These are phyloP conservation scores for Drosophila vallismaia DNA, from an alignment of 2,888 invertebrate species.

Conservation along the genomic window DNA sequence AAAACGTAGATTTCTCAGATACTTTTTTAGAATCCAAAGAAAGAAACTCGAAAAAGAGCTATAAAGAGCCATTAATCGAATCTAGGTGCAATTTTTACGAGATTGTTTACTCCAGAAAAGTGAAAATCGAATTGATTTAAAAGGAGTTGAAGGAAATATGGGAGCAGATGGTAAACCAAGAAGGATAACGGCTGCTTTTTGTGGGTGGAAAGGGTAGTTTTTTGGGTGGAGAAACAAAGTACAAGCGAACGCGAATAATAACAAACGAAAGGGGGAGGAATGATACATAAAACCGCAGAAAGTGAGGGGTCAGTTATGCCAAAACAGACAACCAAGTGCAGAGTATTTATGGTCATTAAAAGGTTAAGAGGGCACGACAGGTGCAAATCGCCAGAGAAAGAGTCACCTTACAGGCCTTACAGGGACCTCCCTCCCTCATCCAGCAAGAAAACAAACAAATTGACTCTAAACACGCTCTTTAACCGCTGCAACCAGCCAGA, in stretches of 20 bases:
- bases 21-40: too few species aligned
- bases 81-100: constrained; percentile 8
- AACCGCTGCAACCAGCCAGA: constrained; percentile 29
- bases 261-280: constrained; percentile 2
- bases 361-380: constrained; percentile 45
- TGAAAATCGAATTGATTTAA: constrained; percentile 35
- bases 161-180: constrained; percentile 12
- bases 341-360: constrained; percentile 42
- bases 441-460: constrained; percentile 36
- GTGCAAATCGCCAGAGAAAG: constrained; percentile 40
- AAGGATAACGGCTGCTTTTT: not conserved
- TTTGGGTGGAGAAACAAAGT: not conserved
- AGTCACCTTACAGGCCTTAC: constrained; percentile 21
- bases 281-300: constrained; percentile 2
- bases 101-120: constrained; percentile 49
- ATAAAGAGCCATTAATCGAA: not conserved
- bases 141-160: constrained; percentile 64
- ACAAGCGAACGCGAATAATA: not conserved
- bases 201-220: not conserved
- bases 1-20: constrained; percentile 12
- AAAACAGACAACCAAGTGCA: constrained; percentile 30
- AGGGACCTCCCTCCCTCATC: not conserved
- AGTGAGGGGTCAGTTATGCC: constrained; percentile 59
- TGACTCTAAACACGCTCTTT: constrained; percentile 69
- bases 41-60: constrained; percentile 10